phyloP scores from a whole-genome alignment of 2,888 invertebrate genomes.

The Muscina levida region DNA sequence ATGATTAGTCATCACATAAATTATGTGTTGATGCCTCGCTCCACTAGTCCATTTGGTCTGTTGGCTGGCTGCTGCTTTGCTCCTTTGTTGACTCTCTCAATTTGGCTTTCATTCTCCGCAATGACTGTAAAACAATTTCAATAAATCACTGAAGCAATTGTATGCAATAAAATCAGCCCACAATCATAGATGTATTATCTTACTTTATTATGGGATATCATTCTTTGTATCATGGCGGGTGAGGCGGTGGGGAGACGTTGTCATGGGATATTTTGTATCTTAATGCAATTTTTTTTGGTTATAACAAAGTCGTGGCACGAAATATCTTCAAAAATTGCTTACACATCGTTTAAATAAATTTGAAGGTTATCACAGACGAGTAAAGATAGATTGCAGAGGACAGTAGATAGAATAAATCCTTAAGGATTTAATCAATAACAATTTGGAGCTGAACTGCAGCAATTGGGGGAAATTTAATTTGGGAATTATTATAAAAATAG shows the following conservation, averaged over 20 bases:
- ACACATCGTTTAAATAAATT: constrained; percentile 26
- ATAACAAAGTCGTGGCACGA: neutral
- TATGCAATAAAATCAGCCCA: constrained; percentile 55
- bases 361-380: neutral
- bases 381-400: neutral
- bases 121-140: constrained; percentile 47
- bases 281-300: no score
- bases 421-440: constrained; percentile 52
- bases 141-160: constrained; percentile 55
- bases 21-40: constrained; percentile 23
- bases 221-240: constrained; percentile 6
- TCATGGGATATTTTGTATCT: constrained; percentile 18
- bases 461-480: neutral
- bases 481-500: neutral
- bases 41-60: neutral
- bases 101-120: neutral
- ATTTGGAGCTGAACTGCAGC: neutral
- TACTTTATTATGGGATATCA: constrained; percentile 8
- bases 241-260: neutral
- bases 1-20: constrained; percentile 62
- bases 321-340: constrained; percentile 42
- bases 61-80: neutral
- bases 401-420: constrained; percentile 52
- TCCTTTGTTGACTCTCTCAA: constrained; percentile 3
- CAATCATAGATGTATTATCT: constrained; percentile 42